A percentile compares a stretch with the other conserved stretches of the same genome.
phyloP scores from a whole-genome alignment of 2,113 vertebrate genomes.

The Parotia lawesii region DNA sequence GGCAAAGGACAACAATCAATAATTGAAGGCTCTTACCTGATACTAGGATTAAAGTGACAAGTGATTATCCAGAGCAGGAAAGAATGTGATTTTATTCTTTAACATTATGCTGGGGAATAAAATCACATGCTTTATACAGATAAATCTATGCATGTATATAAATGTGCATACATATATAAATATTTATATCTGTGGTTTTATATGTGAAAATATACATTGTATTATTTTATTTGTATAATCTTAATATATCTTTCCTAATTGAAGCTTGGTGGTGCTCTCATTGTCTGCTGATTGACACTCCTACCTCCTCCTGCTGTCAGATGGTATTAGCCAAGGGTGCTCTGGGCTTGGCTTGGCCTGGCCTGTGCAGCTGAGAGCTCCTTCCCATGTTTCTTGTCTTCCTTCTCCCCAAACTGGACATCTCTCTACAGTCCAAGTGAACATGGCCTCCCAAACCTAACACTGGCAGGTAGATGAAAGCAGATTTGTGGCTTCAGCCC shows the following conservation, averaged over 20 bases:
- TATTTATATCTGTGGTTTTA: not conserved
- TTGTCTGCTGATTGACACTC: not conserved
- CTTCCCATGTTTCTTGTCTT: not conserved
- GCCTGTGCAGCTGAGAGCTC: not conserved
- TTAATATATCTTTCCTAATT: not conserved
- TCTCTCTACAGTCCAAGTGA: not conserved
- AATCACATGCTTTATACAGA: not conserved
- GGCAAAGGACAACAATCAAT: conserved; percentile 2
- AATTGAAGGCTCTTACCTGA: conserved; percentile 25
- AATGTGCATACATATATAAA: not conserved
- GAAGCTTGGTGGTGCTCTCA: not conserved
- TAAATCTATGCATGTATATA: not conserved
- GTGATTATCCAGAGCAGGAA: not conserved
- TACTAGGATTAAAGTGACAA: conserved; percentile 25
- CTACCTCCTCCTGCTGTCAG: not conserved
- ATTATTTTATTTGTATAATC: not conserved
- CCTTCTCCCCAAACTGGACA: not conserved
- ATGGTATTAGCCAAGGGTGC: not conserved
- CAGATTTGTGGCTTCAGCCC: not conserved
- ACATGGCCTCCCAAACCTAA: not conserved
- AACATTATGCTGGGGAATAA: not conserved
- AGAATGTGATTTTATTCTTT: not conserved
- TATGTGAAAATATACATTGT: not conserved
- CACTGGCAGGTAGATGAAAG: not conserved
- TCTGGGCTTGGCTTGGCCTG: not conserved